phyloP scores from a whole-genome alignment of 1,140 invertebrate genomes.

The Limonius californicus region DNA sequence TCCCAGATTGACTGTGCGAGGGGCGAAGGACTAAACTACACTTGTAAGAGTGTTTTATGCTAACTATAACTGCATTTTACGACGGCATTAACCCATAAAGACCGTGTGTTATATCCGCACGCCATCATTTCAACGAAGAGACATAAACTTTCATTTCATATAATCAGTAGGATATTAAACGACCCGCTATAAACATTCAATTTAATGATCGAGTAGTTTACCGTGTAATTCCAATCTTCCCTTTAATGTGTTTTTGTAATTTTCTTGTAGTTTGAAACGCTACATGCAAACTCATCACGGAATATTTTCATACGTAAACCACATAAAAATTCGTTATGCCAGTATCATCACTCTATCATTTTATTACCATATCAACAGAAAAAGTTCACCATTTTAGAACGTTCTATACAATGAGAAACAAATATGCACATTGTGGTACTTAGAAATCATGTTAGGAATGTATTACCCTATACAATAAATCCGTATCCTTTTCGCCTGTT shows the following conservation, averaged over 20 bases:
- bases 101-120: slow-evolving; percentile 14
- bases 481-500: too few relatives aligned
- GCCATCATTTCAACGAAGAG: slow-evolving; percentile 9
- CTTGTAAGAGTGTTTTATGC: slow-evolving; percentile 14
- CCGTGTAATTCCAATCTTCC: slow-evolving; percentile 3
- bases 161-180: slow-evolving; percentile 20
- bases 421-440: too few relatives aligned
- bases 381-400: too few relatives aligned
- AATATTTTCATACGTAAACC: too few relatives aligned
- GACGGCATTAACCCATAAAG: slow-evolving; percentile 16
- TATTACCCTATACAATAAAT: too few relatives aligned
- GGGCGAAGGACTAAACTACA: slow-evolving; percentile 1
- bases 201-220: slow-evolving; percentile 16
- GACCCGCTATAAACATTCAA: slow-evolving; percentile 22
- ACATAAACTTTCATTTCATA: slow-evolving; percentile 22
- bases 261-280: not conserved
- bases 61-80: slow-evolving; percentile 13
- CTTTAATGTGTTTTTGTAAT: not conserved
- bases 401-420: too few relatives aligned
- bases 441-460: too few relatives aligned
- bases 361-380: too few relatives aligned
- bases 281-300: not conserved
- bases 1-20: not conserved
- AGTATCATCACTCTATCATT: too few relatives aligned
- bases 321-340: too few relatives aligned